These are phyloP conservation scores for Chorisops tibialis DNA, from an alignment of 2,888 invertebrate genomes.

Conservation along the genomic window DNA sequence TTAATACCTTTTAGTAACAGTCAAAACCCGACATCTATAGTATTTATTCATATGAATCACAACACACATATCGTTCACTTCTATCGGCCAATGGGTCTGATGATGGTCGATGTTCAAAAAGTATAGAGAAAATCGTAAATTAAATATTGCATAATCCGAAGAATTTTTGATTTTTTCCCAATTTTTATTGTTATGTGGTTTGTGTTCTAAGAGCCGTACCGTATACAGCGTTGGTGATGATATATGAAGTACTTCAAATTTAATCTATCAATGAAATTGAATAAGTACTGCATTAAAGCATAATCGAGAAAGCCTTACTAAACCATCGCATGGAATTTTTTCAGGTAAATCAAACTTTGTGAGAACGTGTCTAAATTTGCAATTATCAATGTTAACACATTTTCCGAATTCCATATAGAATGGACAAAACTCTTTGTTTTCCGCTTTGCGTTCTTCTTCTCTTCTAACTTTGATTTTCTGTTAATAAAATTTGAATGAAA, in stretches of 20 bases:
- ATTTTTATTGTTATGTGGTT: constrained; percentile 38
- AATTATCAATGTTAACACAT: constrained; percentile 59
- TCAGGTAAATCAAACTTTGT: constrained; percentile 56
- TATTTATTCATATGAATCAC: constrained; percentile 55
- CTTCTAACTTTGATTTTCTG: constrained; percentile 35
- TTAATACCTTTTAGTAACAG: constrained; percentile 41
- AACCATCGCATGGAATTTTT: constrained; percentile 52
- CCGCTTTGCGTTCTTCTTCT: constrained; percentile 37
- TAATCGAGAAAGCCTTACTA: constrained; percentile 13
- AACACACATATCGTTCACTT: constrained; percentile 60
- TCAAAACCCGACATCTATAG: constrained; percentile 58
- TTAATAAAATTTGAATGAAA: constrained; percentile 35
- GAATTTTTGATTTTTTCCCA: constrained; percentile 38
- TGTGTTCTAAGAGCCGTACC: constrained; percentile 56
- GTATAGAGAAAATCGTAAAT: constrained; percentile 39
- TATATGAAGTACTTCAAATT: constrained; percentile 58
- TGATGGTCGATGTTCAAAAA: constrained; percentile 38
- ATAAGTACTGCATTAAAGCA: too few relatives aligned
- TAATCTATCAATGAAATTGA: constrained; percentile 42
- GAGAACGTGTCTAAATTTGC: constrained; percentile 63
- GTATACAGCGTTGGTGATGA: constrained; percentile 62
- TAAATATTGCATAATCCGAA: constrained; percentile 38
- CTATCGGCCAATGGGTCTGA: constrained; percentile 44
- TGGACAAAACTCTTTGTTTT: constrained; percentile 48
- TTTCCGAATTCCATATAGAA: constrained; percentile 62